phyloP scores from a whole-genome alignment of 2,888 invertebrate species.

The Rhimphoctona megacephalus region DNA sequence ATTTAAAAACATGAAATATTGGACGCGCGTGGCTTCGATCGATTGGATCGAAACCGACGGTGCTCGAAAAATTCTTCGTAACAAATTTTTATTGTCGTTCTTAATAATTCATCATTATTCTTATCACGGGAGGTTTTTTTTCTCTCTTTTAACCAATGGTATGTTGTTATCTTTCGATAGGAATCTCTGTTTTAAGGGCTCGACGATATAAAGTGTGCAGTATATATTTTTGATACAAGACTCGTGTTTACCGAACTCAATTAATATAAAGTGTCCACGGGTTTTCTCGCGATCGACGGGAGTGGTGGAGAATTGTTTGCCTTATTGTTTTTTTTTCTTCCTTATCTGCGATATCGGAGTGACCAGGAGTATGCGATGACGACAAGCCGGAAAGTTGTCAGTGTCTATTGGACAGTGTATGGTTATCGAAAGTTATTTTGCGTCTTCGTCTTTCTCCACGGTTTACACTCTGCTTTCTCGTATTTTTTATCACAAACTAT shows the following conservation, averaged over 20 bases:
- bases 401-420: slow-evolving; percentile 50
- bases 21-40: slow-evolving; percentile 10
- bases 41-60: background rate
- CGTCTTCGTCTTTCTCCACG: slow-evolving; percentile 2
- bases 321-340: slow-evolving; percentile 35
- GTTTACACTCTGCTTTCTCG: background rate
- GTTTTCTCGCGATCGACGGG: slow-evolving; percentile 24
- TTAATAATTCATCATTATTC: background rate
- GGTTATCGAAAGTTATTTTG: slow-evolving; percentile 54
- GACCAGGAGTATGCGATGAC: slow-evolving; percentile 58
- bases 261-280: slow-evolving; percentile 58
- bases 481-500: background rate
- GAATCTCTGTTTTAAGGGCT: slow-evolving; percentile 37
- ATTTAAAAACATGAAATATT: background rate
- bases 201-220: background rate
- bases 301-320: slow-evolving; percentile 31
- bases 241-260: slow-evolving; percentile 63
- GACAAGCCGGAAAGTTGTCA: slow-evolving; percentile 68
- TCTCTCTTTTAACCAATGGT: background rate
- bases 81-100: background rate
- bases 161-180: slow-evolving; percentile 36
- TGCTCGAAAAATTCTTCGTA: slow-evolving; percentile 24
- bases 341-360: slow-evolving; percentile 76
- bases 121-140: slow-evolving; percentile 10
- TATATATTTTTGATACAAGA: slow-evolving; percentile 52